phyloP scores from a whole-genome alignment of 2,888 invertebrate genomes.

The Tubiluchus corallicola region DNA sequence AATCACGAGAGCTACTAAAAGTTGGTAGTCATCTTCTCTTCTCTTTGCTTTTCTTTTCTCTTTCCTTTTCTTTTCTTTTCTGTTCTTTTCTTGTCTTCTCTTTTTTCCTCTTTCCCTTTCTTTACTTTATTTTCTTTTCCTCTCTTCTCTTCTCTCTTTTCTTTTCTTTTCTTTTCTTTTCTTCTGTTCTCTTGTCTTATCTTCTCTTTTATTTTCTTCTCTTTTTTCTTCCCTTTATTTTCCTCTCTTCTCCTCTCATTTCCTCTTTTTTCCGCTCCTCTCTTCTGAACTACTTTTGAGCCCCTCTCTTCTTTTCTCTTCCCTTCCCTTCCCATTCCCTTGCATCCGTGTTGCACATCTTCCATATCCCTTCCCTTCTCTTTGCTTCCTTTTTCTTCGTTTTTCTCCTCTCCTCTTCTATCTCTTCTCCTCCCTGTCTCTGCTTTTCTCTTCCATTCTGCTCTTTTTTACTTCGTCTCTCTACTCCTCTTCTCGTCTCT shows the following conservation, averaged over 20 bases:
- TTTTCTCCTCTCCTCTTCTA: background rate
- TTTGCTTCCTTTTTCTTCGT: background rate
- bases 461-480: slow-evolving; percentile 8
- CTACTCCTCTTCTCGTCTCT: slow-evolving; percentile 7
- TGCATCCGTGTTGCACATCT: background rate
- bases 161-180: slow-evolving; percentile 3
- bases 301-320: background rate
- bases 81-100: too few relatives aligned
- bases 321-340: slow-evolving; percentile 1
- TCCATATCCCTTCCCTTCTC: background rate
- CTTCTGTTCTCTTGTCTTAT: background rate
- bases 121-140: background rate
- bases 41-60: too few relatives aligned
- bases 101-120: too few relatives aligned
- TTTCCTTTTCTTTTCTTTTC: too few relatives aligned
- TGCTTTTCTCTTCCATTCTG: slow-evolving; percentile 6
- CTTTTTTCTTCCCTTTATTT: slow-evolving; percentile 1
- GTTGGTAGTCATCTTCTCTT: too few relatives aligned
- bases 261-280: slow-evolving; percentile 1
- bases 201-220: background rate
- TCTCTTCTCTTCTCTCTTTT: slow-evolving; percentile 3
- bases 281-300: background rate
- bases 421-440: background rate
- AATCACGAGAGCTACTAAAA: too few relatives aligned
- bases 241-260: background rate